A percentile compares a stretch with the other conserved stretches of the same genome.
Evolutionary conservation across 2,888 invertebrate species (phyloP).

Genomic region (Drosophila neutralis): DNA sequence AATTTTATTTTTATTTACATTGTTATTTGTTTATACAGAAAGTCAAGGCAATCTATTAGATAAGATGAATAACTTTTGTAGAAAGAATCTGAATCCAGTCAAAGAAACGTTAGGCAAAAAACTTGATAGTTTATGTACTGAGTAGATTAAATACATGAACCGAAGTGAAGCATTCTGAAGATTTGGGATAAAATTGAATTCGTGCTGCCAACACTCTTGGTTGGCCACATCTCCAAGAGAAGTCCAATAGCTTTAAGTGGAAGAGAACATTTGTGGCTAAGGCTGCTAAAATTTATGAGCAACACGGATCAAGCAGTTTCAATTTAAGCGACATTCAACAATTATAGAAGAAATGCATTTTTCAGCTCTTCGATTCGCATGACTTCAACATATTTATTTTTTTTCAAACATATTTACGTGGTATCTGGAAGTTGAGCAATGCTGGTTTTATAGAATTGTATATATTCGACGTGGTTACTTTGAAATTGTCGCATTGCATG

Average conservation of each 20-base stretch:
- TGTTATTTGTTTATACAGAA: background rate
- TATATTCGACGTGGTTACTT: conserved; percentile 18
- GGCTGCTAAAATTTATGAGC: background rate
- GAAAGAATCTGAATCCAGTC: background rate
- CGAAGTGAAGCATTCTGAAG: background rate
- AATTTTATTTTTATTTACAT: background rate
- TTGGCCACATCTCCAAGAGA: background rate
- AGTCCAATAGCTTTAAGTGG: background rate
- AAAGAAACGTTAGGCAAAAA: background rate
- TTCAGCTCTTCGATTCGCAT: background rate
- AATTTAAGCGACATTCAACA: background rate
- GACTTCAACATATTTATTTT: background rate
- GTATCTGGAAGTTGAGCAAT: conserved; percentile 8
- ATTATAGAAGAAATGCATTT: background rate
- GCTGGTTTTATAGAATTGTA: background rate
- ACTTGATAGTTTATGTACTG: background rate
- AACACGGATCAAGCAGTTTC: background rate
- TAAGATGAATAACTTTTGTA: background rate
- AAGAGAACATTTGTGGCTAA: background rate
- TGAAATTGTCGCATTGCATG: conserved; percentile 49
- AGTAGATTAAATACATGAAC: background rate
- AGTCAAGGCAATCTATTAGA: background rate
- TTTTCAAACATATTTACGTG: background rate
- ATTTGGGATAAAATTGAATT: background rate
- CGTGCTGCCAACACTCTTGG: background rate